phyloP scores from a whole-genome alignment of 2,113 vertebrate species.

The Crypturellus undulatus region DNA sequence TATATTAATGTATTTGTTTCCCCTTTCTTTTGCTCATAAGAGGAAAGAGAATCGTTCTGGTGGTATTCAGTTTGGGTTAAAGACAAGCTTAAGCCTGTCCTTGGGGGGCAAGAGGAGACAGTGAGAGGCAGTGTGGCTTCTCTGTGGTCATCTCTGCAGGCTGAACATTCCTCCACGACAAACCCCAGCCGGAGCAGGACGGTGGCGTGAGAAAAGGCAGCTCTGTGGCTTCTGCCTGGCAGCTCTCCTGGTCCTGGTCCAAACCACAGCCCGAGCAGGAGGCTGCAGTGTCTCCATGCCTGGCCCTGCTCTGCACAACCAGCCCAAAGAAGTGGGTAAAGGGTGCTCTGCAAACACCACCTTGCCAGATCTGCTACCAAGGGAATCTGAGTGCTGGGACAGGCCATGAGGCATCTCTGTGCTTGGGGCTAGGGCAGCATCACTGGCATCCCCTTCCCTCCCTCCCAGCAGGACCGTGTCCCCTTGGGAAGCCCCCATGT shows the following conservation, averaged over 20 bases:
- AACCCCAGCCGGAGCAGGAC: not conserved
- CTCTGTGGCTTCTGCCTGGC: not conserved
- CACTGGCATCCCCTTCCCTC: not conserved
- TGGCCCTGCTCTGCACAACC: not conserved
- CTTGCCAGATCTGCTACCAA: accelerated
- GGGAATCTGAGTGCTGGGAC: accelerated
- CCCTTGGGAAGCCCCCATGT: no score
- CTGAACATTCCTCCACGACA: not conserved
- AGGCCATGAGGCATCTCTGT: accelerated
- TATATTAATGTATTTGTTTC: not conserved
- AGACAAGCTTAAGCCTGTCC: not conserved
- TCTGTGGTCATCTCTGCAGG: not conserved
- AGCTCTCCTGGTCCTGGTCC: not conserved
- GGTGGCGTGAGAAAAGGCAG: not conserved
- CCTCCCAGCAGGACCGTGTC: no score
- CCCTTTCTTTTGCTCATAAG: not conserved
- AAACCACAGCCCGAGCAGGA: not conserved
- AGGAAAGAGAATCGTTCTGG: not conserved
- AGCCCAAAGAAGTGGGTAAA: not conserved
- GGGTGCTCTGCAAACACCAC: accelerated
- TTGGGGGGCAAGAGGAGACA: not conserved
- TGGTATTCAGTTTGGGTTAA: not conserved
- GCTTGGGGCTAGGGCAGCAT: not conserved
- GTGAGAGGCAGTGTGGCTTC: not conserved
- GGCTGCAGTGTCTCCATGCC: no score